Evolutionary conservation across 2,888 invertebrate genomes (phyloP), one percentile per base, ranked within the genome.

Genomic region (Eudemis profundana): DNA sequence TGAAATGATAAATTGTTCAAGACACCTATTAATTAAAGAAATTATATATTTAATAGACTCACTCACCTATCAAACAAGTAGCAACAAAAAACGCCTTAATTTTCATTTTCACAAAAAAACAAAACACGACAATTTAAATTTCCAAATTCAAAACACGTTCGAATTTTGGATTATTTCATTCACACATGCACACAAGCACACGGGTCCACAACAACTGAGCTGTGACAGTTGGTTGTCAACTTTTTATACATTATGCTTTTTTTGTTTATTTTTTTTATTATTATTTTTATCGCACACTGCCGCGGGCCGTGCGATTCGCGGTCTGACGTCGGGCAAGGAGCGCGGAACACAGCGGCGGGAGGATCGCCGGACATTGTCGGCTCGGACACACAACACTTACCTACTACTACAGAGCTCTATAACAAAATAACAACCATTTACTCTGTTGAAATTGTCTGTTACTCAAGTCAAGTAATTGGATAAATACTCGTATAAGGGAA

Each of bases 201-300:
- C 76, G 70, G 73, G 71, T 77, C 46, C 68, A 66, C 63, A 69
- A 66, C 65, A 71, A 87, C 81, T 87, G 81, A 79, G 68, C 68
- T 65, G 59, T 69, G 71, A 73, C 61, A 68, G 33, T 46, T 49
- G 57, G 69, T 69, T 66, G 68, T 46, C 68, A 73, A 77, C 73
- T 75, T 86, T 86, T 82, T 87, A 87, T 88, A 84, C 81, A 83
- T 85, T 74, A 79, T 78, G 73, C 66, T 33, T 71, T 69, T 70
- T 64, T 67, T 51, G 8, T 7, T 0, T 4, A 12, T 44, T 19
- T 61, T 61, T 38, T 63, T 67, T 67, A 59, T 66, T 68, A 61
- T 69, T 62, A 53, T 53, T 51, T 53, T 53, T 64, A 67, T 60
- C 54, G 66, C 68, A 60, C 63, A 49, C 63, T 56, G 54, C 63